Percentiles rank a stretch among this genome's conserved stretches.
These are phyloP conservation scores for Orthosia cruda DNA, from an alignment of 2,888 invertebrate species.

Conservation along the genomic window DNA sequence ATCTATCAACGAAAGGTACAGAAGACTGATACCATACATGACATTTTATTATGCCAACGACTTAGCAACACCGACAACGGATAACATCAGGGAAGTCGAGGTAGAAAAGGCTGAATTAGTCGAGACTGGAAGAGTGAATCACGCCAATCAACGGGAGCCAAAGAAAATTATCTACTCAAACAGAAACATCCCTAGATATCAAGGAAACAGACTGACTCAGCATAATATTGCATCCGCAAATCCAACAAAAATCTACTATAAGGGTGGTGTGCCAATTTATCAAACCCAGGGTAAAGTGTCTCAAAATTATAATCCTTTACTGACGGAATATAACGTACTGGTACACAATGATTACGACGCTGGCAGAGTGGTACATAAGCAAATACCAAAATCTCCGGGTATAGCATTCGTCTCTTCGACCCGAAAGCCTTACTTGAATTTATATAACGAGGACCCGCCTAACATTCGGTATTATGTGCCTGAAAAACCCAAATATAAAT, in stretches of 20 bases:
- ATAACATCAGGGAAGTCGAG: conserved; percentile 80
- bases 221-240: conserved; percentile 89
- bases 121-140: conserved; percentile 77
- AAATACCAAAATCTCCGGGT: conserved; percentile 75
- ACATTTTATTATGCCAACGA: conserved; percentile 95
- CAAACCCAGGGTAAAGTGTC: conserved; percentile 76
- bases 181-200: conserved; percentile 87
- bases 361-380: conserved; percentile 78
- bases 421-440: conserved; percentile 82
- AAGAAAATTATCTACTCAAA: conserved; percentile 83
- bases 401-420: conserved; percentile 71
- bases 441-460: conserved; percentile 78
- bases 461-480: conserved; percentile 85
- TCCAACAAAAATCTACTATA: conserved; percentile 86
- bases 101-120: conserved; percentile 87
- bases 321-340: conserved; percentile 72
- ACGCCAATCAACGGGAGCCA: conserved; percentile 77
- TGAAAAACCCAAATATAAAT: conserved; percentile 87
- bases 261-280: conserved; percentile 79
- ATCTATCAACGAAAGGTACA: conserved; percentile 93
- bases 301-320: conserved; percentile 78
- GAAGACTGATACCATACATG: conserved; percentile 96
- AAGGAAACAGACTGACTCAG: conserved; percentile 88
- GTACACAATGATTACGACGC: conserved; percentile 76
- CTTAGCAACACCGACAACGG: conserved; percentile 86